Conservation (phyloP, 2,888 invertebrate species). For the Macrophya annulata region DNA sequence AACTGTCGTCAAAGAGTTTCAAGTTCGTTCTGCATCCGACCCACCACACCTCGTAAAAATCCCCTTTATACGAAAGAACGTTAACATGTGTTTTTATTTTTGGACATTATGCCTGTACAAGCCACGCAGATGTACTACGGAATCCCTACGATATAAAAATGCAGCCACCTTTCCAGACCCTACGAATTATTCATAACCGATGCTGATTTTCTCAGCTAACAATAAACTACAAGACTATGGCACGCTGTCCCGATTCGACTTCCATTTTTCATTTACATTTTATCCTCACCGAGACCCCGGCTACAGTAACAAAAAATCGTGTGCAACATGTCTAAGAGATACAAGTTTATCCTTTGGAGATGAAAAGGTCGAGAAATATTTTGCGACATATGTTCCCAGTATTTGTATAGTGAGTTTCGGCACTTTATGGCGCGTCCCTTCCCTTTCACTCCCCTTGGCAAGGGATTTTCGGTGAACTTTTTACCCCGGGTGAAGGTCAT, state of each 20-base stretch:
- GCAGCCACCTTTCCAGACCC: background rate
- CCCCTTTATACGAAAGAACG: slow-evolving; percentile 26
- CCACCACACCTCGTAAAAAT: slow-evolving; percentile 41
- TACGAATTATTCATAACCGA: slow-evolving; percentile 18
- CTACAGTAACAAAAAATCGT: background rate
- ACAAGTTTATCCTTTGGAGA: background rate
- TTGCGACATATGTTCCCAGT: background rate
- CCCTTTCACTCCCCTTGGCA: slow-evolving; percentile 9
- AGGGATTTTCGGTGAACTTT: slow-evolving; percentile 22
- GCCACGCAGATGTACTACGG: background rate
- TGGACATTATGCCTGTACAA: slow-evolving; percentile 21
- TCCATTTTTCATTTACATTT: background rate
- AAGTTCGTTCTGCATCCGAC: slow-evolving; percentile 6
- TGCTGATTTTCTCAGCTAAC: background rate
- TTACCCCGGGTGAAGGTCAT: slow-evolving; percentile 11
- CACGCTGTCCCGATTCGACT: background rate
- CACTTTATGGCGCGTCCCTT: slow-evolving; percentile 5
- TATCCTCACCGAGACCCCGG: background rate
- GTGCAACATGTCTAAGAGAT: background rate
- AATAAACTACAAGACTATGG: background rate
- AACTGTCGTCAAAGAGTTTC: slow-evolving; percentile 44
- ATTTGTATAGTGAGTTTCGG: background rate
- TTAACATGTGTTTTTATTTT: slow-evolving; percentile 44
- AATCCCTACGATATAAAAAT: background rate
- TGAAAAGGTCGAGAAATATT: slow-evolving; percentile 33